A percentile compares a stretch with the other conserved stretches of the same genome.
Evolutionary conservation across 37 sponge, comb jelly and placozoan genomes (phyloP).

Genomic region (Ianthella basta): DNA sequence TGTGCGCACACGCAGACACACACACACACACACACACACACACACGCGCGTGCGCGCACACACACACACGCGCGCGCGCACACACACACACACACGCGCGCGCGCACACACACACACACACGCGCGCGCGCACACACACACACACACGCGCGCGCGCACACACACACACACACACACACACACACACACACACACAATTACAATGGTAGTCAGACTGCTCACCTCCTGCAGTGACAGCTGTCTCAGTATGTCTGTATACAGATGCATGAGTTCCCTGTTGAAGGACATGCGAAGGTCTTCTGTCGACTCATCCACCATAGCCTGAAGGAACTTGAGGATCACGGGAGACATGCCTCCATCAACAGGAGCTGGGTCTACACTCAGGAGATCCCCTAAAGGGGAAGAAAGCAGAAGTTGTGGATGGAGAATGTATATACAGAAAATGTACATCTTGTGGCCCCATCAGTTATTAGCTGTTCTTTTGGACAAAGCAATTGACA

Average conservation of each 20-base stretch:
- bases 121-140: neutral
- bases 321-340: neutral
- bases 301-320: conserved; percentile 1
- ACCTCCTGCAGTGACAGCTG: conserved; percentile 24
- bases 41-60: neutral
- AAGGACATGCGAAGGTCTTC: conserved; percentile 19
- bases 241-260: conserved; percentile 20
- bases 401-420: too few relatives aligned
- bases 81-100: conserved; percentile 31
- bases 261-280: conserved; percentile 21
- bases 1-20: conserved; percentile 12
- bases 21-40: conserved; percentile 30
- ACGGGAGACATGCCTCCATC: too few relatives aligned
- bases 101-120: conserved; percentile 2
- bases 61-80: neutral
- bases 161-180: conserved; percentile 34
- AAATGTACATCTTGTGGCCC: too few relatives aligned
- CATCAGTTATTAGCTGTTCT: too few relatives aligned
- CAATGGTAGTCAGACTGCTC: neutral
- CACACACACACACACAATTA: conserved; percentile 34
- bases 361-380: too few relatives aligned
- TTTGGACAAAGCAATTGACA: too few relatives aligned
- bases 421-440: too few relatives aligned
- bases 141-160: conserved; percentile 16
- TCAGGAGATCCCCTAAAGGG: too few relatives aligned